Evolutionary conservation across 2,888 invertebrate species (phyloP).

Genomic region (Xylophagus ater): DNA sequence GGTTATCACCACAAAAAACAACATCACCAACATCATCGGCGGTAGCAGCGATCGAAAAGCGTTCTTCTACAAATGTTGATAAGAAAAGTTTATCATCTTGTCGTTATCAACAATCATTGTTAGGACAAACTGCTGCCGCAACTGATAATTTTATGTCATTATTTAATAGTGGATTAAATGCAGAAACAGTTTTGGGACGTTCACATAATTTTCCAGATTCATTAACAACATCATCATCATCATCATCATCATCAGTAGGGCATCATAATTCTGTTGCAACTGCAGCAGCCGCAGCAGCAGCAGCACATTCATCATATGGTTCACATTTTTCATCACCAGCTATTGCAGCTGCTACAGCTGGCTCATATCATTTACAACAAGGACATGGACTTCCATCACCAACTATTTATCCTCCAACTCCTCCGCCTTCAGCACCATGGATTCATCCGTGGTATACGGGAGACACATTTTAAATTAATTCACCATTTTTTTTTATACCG

Average conservation of each 20-base stretch:
- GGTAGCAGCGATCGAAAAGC: conserved; percentile 1
- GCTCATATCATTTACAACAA: conserved; percentile 18
- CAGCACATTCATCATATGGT: conserved; percentile 15
- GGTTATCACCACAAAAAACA: conserved; percentile 22
- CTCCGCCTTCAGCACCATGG: conserved; percentile 40
- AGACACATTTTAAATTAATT: conserved; percentile 30
- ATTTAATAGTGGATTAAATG: conserved; percentile 17
- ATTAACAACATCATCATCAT: not conserved
- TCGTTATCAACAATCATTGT: conserved; percentile 18
- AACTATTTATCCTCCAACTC: conserved; percentile 40
- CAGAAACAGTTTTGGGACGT: conserved; percentile 15
- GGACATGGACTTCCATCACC: conserved; percentile 38
- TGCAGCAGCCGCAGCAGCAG: conserved; percentile 14
- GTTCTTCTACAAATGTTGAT: conserved; percentile 6
- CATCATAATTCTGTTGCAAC: not conserved
- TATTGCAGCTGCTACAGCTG: conserved; percentile 20
- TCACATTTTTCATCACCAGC: conserved; percentile 21
- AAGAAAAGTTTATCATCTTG: conserved; percentile 14
- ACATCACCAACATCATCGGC: conserved; percentile 9
- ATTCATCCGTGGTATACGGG: conserved; percentile 40
- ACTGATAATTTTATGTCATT: conserved; percentile 22
- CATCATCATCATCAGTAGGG: not conserved
- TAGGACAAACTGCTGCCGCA: conserved; percentile 16
- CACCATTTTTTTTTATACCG: too few relatives aligned
- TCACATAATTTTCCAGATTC: conserved; percentile 6